Conservation (phyloP, 2,113 vertebrate genomes). For the Agelaius phoeniceus region DNA sequence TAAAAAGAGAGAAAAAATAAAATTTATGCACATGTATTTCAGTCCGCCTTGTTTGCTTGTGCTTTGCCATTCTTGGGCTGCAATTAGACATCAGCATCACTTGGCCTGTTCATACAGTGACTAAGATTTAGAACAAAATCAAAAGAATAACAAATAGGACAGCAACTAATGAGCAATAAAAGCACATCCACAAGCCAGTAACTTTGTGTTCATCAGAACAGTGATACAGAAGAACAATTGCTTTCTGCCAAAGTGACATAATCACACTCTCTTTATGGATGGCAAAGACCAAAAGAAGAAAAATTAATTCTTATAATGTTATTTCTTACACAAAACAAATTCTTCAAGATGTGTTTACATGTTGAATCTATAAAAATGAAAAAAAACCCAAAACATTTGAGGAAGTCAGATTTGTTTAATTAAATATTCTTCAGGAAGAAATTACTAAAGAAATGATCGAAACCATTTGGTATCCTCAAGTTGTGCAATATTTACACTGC, state of each 20-base stretch:
- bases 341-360: background rate
- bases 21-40: background rate
- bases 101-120: background rate
- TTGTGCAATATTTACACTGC: background rate
- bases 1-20: background rate
- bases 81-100: background rate
- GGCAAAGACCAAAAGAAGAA: background rate
- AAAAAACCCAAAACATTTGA: background rate
- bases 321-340: background rate
- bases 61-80: background rate
- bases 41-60: background rate
- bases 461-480: conserved; percentile 6
- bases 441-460: background rate
- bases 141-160: background rate
- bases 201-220: background rate
- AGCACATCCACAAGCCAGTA: background rate
- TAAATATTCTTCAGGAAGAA: conserved; percentile 4
- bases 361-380: background rate
- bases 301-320: background rate
- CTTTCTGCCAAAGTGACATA: background rate
- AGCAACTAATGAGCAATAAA: background rate
- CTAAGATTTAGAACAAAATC: background rate
- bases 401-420: conserved; percentile 3
- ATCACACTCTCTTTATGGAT: background rate
- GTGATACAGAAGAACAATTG: background rate